Evolutionary conservation across 2,888 invertebrate genomes (phyloP).

Genomic region (Ptilodon capucinus): DNA sequence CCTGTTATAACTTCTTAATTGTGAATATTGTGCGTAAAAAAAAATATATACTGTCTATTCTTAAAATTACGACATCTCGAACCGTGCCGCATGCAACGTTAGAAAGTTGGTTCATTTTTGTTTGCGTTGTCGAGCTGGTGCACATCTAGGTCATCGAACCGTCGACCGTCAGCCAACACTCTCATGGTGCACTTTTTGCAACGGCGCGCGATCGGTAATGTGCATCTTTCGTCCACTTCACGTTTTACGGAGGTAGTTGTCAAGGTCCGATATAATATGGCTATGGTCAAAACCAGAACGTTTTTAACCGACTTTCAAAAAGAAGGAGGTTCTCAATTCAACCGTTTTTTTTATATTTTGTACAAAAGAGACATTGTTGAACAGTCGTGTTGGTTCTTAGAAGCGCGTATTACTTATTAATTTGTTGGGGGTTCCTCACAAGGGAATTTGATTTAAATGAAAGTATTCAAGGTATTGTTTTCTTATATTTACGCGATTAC

Average conservation of each 20-base stretch:
- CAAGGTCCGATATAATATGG: neutral
- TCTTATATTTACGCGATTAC: no score
- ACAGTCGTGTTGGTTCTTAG: no score
- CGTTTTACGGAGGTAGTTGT: neutral
- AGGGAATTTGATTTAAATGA: no score
- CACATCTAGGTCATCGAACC: constrained; percentile 73
- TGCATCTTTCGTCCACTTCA: neutral
- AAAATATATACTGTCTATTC: constrained; percentile 12
- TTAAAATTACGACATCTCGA: constrained; percentile 42
- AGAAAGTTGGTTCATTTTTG: constrained; percentile 73
- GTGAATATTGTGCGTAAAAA: neutral
- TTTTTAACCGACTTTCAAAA: no score
- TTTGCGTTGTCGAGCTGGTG: constrained; percentile 56
- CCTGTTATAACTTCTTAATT: neutral
- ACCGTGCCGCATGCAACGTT: constrained; percentile 64
- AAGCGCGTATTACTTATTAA: no score
- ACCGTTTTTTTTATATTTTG: no score
- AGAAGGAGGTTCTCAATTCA: no score
- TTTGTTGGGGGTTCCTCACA: no score
- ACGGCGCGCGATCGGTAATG: constrained; percentile 22
- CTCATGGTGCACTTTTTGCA: constrained; percentile 54
- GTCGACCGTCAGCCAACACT: constrained; percentile 43
- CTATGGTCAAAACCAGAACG: no score
- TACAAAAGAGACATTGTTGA: no score
- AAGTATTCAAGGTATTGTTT: no score